phyloP scores from a whole-genome alignment of 2,113 vertebrate species.

The Peromyscus californicus region DNA sequence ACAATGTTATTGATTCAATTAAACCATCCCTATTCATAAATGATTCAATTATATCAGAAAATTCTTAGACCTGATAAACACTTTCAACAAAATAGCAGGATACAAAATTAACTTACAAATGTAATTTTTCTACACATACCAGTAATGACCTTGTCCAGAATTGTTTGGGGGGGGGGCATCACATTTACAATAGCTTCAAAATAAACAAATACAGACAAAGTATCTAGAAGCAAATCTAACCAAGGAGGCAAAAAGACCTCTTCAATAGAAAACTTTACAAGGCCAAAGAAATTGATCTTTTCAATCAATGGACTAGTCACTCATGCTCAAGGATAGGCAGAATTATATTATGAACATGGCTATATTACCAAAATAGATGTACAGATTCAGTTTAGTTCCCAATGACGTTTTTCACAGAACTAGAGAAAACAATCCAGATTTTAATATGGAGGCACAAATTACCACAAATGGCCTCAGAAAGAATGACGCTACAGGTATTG shows the following conservation, averaged over 20 bases:
- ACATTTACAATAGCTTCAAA: neutral
- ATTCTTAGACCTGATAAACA: neutral
- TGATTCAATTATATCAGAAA: neutral
- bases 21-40: neutral
- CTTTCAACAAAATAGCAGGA: neutral
- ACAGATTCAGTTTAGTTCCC: neutral
- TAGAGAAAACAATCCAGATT: neutral
- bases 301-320: neutral
- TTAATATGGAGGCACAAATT: neutral
- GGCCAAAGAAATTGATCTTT: no score
- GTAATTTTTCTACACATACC: neutral
- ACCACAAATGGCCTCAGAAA: neutral
- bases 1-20: no score
- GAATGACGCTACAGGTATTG: neutral
- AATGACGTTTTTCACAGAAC: neutral
- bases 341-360: neutral
- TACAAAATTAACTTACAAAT: neutral
- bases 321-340: neutral
- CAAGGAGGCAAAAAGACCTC: neutral
- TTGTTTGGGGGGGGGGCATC: neutral
- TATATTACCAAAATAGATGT: neutral
- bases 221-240: neutral
- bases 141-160: neutral
- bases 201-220: neutral
- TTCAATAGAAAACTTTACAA: neutral